phyloP scores from a whole-genome alignment of 2,888 invertebrate genomes.

The Dicyrtoma fusca region DNA sequence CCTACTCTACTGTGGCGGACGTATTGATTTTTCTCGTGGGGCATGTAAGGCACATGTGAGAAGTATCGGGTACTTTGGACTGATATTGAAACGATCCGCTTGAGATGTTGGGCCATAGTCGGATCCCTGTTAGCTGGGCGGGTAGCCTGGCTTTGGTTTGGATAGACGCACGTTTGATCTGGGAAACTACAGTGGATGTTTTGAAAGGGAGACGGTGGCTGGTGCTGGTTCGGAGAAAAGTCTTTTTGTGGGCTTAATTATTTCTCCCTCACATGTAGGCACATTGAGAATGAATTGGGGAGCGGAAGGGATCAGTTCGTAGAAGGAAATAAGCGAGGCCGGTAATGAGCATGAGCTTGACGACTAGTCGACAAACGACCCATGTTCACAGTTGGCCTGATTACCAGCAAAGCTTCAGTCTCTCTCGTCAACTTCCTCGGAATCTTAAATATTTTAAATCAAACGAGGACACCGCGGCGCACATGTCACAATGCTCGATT shows the following conservation, averaged over 20 bases:
- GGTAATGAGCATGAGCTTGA: slow-evolving; percentile 23
- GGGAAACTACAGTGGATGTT: not conserved
- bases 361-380: slow-evolving; percentile 29
- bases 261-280: slow-evolving; percentile 14
- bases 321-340: slow-evolving; percentile 2
- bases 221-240: slow-evolving; percentile 13
- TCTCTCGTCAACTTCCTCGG: too few species aligned
- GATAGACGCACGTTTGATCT: too few species aligned
- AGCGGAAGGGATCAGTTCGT: not conserved
- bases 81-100: too few species aligned
- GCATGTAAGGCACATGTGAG: too few species aligned
- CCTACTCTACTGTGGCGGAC: not conserved
- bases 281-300: not conserved
- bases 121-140: not conserved
- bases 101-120: too few species aligned
- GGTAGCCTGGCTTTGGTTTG: not conserved
- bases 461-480: slow-evolving; percentile 5
- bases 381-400: slow-evolving; percentile 28
- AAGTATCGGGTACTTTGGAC: too few species aligned
- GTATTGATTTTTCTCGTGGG: not conserved
- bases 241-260: slow-evolving; percentile 18
- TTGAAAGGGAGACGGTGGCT: not conserved
- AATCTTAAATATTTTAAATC: too few species aligned
- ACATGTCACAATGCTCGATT: too few species aligned
- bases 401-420: slow-evolving; percentile 11